Evolutionary conservation across 2,888 invertebrate species (phyloP).

Genomic region (Coelinius sp.): DNA sequence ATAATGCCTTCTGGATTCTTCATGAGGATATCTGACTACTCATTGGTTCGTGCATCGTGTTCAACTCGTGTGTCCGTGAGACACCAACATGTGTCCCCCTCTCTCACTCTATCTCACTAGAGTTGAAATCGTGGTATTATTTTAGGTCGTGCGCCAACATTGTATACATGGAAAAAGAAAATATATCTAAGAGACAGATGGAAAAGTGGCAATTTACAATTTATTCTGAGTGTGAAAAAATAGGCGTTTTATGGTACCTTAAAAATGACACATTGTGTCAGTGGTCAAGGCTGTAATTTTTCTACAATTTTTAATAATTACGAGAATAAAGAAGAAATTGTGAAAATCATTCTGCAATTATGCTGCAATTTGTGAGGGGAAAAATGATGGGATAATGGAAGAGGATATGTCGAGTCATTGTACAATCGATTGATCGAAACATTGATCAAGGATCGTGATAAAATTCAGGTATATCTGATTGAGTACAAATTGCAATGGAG

Average conservation of each 20-base stretch:
- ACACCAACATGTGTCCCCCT: constrained; percentile 39
- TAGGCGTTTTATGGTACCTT: neutral
- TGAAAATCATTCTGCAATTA: neutral
- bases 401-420: neutral
- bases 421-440: neutral
- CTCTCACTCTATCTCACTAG: constrained; percentile 1
- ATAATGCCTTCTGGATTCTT: constrained; percentile 8
- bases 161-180: neutral
- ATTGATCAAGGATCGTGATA: neutral
- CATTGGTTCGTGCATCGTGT: constrained; percentile 43
- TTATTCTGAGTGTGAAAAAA: constrained; percentile 10
- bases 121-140: constrained; percentile 31
- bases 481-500: constrained; percentile 7
- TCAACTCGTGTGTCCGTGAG: constrained; percentile 41
- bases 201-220: neutral
- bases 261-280: neutral
- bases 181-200: neutral
- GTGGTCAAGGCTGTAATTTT: neutral
- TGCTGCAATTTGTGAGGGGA: neutral
- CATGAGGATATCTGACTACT: constrained; percentile 29
- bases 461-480: neutral
- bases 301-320: constrained; percentile 1
- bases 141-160: constrained; percentile 31
- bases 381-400: neutral
- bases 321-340: neutral